Base-by-base conservation (phyloP, 2,797 vertebrate genomes). In the Peromyscus nudipes region DNA sequence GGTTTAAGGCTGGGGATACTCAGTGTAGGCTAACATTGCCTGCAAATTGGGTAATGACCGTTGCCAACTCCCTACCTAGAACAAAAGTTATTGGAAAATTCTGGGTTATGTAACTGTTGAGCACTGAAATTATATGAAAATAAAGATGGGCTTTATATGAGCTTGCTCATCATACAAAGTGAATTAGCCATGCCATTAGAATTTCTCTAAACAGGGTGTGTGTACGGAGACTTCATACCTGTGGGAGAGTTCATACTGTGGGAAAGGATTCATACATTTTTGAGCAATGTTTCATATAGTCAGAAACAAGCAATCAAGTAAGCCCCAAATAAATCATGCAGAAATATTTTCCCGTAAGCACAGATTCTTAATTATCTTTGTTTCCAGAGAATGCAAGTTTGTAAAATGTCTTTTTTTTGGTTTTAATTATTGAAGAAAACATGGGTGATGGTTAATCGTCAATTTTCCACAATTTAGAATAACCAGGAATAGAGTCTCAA, bases 1-100 rank as follows among this genome's bases (percentile, higher is more conserved):
- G 69, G 89, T 91, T 96, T 97, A 91, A 19, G 84, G 75, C 83
- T 77, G 49, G 23, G 94, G 92, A 94, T 57, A 89, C 46, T 83
- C 1, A 27, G 64, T 67, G 83, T 27, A 88, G 52, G 69, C 40
- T 94, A 76, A 92, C 17, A 55, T 92, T 8, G 29, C 46, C 60
- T 57, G 46, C n/a, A 94, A 96, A 91, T 96, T 37, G 64, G 55
- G 67, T 92, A 92, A 95, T 95, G 89, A 80, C 19, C 31, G 16
- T 52, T 76, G 49, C 91, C n/a, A 40, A 19, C 9, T 95, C 37
- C 23, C 21, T 94, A 29, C 25, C 7, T 21, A 57, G 34, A 27
- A 57, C 91, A 94, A 89, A 92, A 1, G 4, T 5, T 55, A 91
- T 82, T 37, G 93, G 23, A 4, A 88, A 92, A 84, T 23, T 1